These are phyloP conservation scores for Hofmannophila pseudospretella DNA, from an alignment of 2,888 invertebrate genomes.

Conservation along the genomic window DNA sequence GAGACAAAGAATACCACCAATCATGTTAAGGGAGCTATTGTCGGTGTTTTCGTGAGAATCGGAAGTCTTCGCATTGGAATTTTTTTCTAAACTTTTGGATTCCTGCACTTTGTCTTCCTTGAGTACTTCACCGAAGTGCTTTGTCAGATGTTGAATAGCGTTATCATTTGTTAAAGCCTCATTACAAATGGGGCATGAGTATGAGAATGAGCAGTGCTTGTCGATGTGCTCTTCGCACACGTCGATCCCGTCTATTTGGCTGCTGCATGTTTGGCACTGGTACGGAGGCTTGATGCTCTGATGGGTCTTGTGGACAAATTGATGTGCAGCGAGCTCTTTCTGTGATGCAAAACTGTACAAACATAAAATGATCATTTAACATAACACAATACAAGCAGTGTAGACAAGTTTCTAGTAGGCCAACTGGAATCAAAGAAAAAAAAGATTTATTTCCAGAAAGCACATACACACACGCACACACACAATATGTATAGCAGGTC, in stretches of 20 bases:
- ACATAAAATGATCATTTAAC: constrained; percentile 1
- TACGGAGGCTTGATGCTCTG: constrained; percentile 46
- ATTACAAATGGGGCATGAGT: constrained; percentile 59
- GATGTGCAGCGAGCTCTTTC: constrained; percentile 50
- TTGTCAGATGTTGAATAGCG: constrained; percentile 46
- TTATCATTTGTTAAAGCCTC: constrained; percentile 36
- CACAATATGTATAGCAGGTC: too few relatives aligned
- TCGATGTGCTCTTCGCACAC: constrained; percentile 55
- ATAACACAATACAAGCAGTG: too few relatives aligned
- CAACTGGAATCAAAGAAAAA: too few relatives aligned
- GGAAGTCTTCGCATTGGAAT: too few relatives aligned
- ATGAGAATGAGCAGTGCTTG: constrained; percentile 42
- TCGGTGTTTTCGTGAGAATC: too few relatives aligned
- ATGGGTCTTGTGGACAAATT: constrained; percentile 44
- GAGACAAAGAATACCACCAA: constrained; percentile 71
- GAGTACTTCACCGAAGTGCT: constrained; percentile 47
- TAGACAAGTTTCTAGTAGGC: too few relatives aligned
- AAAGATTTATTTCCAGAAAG: too few relatives aligned
- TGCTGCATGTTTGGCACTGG: constrained; percentile 41
- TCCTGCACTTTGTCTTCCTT: constrained; percentile 17
- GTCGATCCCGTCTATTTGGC: constrained; percentile 43
- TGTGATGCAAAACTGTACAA: constrained; percentile 49
- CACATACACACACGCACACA: too few relatives aligned
- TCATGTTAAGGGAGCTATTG: constrained; percentile 57
- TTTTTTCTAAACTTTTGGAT: constrained; percentile 30